Conservation (phyloP, 1,140 invertebrate species). For the Zophobas atratus region DNA sequence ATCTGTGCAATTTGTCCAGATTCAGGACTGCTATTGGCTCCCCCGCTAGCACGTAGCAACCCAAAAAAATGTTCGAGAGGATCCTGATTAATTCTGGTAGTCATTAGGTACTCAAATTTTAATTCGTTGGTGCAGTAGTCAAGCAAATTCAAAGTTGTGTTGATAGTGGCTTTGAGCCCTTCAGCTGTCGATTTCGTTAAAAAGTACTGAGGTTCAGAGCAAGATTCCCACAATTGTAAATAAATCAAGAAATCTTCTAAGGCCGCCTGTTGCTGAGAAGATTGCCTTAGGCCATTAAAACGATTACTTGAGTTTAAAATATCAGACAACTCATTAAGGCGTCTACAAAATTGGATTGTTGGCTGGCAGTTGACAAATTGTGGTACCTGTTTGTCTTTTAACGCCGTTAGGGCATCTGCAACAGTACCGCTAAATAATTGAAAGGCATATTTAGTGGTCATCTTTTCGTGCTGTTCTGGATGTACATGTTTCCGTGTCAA, state of each 20-base stretch:
- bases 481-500: slow-evolving; percentile 18
- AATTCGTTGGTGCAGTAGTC: slow-evolving; percentile 20
- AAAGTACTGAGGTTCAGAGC: slow-evolving; percentile 5
- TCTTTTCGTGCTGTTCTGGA: slow-evolving; percentile 14
- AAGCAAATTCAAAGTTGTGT: slow-evolving; percentile 32
- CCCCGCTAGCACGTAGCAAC: slow-evolving; percentile 32
- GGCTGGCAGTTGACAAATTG: neutral
- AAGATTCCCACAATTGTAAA: slow-evolving; percentile 13
- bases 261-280: neutral
- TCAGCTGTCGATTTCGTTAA: slow-evolving; percentile 44
- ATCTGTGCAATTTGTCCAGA: slow-evolving; percentile 35
- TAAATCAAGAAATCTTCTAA: slow-evolving; percentile 21
- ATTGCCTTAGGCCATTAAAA: slow-evolving; percentile 1
- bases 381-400: slow-evolving; percentile 4
- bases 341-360: slow-evolving; percentile 29
- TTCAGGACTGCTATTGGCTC: slow-evolving; percentile 36
- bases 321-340: slow-evolving; percentile 1
- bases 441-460: slow-evolving; percentile 17
- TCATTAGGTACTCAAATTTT: slow-evolving; percentile 49
- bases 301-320: slow-evolving; percentile 17
- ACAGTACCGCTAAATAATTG: slow-evolving; percentile 27
- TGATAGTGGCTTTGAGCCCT: slow-evolving; percentile 25
- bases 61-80: slow-evolving; percentile 49
- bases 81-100: slow-evolving; percentile 44
- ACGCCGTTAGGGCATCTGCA: slow-evolving; percentile 1